phyloP scores from a whole-genome alignment of 2,888 invertebrate genomes.

The Drosophila histrio region DNA sequence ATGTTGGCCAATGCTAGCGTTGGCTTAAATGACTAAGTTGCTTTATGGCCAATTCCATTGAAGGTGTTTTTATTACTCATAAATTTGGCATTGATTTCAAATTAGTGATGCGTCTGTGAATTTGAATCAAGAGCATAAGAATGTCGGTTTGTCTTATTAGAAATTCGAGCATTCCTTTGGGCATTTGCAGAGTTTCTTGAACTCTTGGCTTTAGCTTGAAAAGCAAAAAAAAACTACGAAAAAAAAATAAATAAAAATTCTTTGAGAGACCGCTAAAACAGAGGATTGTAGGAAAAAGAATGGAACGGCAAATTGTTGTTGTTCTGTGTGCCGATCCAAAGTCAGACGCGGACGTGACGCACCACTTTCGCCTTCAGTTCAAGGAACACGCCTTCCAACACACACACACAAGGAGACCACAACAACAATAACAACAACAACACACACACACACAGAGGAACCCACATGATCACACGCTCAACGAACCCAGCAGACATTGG shows the following conservation, averaged over 20 bases:
- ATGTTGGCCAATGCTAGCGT: conserved; percentile 26
- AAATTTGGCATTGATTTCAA: conserved; percentile 20
- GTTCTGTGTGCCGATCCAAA: conserved; percentile 31
- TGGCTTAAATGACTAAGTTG: conserved; percentile 31
- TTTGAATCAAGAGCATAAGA: conserved; percentile 45
- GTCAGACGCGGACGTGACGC: conserved; percentile 60
- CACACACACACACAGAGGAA: conserved; percentile 1
- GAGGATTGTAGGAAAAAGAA: conserved; percentile 23
- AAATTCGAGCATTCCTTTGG: conserved; percentile 54
- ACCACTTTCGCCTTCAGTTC: conserved; percentile 72
- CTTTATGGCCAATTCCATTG: conserved; percentile 17
- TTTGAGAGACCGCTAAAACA: conserved; percentile 36
- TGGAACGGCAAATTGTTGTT: conserved; percentile 53
- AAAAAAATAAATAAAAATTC: conserved; percentile 25
- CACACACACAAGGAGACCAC: conserved; percentile 13
- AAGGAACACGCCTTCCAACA: conserved; percentile 59
- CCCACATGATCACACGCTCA: conserved; percentile 36
- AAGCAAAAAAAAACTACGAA: conserved; percentile 13
- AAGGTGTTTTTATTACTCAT: conserved; percentile 11
- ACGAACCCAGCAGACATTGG: conserved; percentile 26
- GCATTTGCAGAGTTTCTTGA: conserved; percentile 69
- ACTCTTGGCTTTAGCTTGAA: conserved; percentile 34
- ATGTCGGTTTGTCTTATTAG: conserved; percentile 53
- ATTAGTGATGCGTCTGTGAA: conserved; percentile 33
- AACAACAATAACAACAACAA: conserved; percentile 16